These are phyloP conservation scores for Amorpha juglandis DNA, from an alignment of 2,888 invertebrate species.

Conservation along the genomic window DNA sequence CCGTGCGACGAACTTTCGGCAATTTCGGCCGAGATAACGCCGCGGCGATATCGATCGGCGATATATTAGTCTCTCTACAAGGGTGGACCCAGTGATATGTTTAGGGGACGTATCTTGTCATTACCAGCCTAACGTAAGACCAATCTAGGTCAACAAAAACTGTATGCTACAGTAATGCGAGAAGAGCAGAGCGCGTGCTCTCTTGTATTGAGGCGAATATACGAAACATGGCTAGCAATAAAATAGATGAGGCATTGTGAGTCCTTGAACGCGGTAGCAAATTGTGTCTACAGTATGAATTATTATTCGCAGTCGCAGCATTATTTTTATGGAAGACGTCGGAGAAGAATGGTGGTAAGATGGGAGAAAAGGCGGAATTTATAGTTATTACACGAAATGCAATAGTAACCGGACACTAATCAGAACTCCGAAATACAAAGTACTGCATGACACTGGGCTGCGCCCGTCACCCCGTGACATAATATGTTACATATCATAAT, in stretches of 20 bases:
- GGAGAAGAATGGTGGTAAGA: too few species aligned
- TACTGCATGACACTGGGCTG: too few species aligned
- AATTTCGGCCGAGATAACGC: constrained; percentile 43
- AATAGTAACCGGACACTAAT: too few species aligned
- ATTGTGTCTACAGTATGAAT: neutral
- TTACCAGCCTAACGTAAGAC: neutral
- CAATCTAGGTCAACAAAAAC: neutral
- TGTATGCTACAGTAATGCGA: neutral
- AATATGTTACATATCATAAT: too few species aligned
- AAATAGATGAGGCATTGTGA: neutral
- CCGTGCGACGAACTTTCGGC: constrained; percentile 52
- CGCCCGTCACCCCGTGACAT: too few species aligned
- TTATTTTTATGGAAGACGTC: neutral
- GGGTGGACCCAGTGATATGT: constrained; percentile 1
- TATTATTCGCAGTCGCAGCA: too few species aligned
- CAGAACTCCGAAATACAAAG: too few species aligned
- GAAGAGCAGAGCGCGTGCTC: neutral
- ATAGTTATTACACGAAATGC: too few species aligned
- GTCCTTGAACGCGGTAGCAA: neutral
- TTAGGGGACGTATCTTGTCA: neutral
- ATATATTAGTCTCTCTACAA: constrained; percentile 44
- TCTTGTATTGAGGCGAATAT: neutral
- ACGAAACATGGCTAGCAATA: neutral
- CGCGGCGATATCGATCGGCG: constrained; percentile 48
- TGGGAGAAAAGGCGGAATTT: neutral